Percentiles rank a stretch among this genome's conserved stretches.
Conservation (phyloP, 2,888 invertebrate species). For the Xestia c-nigrum region DNA sequence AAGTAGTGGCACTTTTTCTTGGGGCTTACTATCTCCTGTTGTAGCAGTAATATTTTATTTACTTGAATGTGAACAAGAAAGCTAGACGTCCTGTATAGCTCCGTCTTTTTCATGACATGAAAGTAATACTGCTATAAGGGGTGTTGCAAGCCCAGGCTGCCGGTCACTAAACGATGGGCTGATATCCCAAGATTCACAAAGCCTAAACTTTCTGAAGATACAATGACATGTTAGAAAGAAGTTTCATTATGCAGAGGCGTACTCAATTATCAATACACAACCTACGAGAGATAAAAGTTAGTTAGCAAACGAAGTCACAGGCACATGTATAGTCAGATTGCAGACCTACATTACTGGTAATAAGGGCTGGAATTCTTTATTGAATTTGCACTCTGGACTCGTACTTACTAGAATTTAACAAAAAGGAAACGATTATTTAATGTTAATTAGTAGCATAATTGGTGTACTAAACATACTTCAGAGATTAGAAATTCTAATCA, state of each 20-base stretch:
- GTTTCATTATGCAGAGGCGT: background rate
- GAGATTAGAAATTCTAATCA: slow-evolving; percentile 19
- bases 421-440: slow-evolving; percentile 24
- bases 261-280: background rate
- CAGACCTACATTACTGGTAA: background rate
- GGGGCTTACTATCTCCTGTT: background rate
- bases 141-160: background rate
- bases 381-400: slow-evolving; percentile 33
- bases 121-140: background rate
- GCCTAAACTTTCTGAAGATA: background rate
- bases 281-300: background rate
- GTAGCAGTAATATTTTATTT: background rate
- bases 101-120: background rate
- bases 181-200: background rate
- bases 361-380: slow-evolving; percentile 21
- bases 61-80: background rate
- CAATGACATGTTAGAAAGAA: background rate
- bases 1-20: background rate
- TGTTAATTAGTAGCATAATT: slow-evolving; percentile 40
- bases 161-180: background rate
- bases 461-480: slow-evolving; percentile 22
- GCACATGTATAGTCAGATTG: background rate
- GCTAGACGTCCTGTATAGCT: background rate
- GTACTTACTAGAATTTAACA: slow-evolving; percentile 17
- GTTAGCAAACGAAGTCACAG: slow-evolving; percentile 15